Conservation (phyloP, 1,140 invertebrate genomes). For the Drosophila baimaii region DNA sequence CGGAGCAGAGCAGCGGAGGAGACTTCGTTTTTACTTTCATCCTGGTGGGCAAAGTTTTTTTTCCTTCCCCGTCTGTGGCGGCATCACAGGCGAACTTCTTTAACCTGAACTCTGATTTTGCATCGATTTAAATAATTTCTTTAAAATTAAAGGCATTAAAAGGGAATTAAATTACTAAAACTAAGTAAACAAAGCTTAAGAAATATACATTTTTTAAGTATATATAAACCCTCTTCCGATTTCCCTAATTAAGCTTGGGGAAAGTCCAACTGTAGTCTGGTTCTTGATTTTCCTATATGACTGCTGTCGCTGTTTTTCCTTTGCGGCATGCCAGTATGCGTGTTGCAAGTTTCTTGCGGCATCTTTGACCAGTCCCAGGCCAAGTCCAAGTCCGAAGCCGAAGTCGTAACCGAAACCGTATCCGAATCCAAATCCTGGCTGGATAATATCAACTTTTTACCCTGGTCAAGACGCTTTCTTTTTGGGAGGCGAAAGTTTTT, state of each 20-base stretch:
- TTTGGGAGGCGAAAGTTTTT: constrained; percentile 20
- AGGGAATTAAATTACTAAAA: no score
- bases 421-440: constrained; percentile 3
- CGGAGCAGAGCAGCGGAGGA: background rate
- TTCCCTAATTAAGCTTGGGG: background rate
- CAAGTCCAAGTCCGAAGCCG: constrained; percentile 21
- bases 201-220: no score
- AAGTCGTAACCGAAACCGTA: no score
- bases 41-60: constrained; percentile 35
- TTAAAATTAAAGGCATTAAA: background rate
- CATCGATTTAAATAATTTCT: background rate
- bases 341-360: constrained; percentile 59
- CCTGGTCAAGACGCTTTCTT: constrained; percentile 29
- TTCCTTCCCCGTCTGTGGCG: background rate
- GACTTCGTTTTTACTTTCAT: constrained; percentile 71
- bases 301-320: constrained; percentile 22
- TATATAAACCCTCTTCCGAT: background rate
- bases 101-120: background rate
- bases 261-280: background rate
- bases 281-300: constrained; percentile 2
- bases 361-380: constrained; percentile 19
- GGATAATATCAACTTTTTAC: constrained; percentile 44
- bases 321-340: constrained; percentile 35
- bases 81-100: background rate
- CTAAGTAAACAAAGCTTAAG: no score